phyloP scores from a whole-genome alignment of 2,797 vertebrate species.

The Pipistrellus kuhlii region DNA sequence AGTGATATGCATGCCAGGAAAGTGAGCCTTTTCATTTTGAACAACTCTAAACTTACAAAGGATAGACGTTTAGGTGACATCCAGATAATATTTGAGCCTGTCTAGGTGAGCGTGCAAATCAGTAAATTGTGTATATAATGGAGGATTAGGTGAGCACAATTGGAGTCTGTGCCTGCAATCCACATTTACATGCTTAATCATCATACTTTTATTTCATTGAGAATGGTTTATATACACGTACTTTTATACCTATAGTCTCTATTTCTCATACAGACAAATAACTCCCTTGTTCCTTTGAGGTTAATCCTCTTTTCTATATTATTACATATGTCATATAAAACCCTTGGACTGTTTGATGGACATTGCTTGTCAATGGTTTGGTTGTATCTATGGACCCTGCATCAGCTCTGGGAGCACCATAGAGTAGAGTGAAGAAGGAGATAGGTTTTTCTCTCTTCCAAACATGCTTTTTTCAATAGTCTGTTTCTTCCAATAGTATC shows the following conservation, averaged over 20 bases:
- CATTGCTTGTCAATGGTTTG: not conserved
- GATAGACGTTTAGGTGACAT: constrained; percentile 63
- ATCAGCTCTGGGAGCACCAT: not conserved
- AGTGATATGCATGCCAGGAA: not conserved
- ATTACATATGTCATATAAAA: constrained; percentile 15
- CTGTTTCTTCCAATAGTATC: not conserved
- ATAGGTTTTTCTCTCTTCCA: not conserved
- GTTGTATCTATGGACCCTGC: not conserved
- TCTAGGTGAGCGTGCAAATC: constrained; percentile 31
- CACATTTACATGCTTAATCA: constrained; percentile 34
- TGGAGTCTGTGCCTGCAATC: constrained; percentile 9
- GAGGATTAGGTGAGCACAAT: constrained; percentile 35
- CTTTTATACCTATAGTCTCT: constrained; percentile 3
- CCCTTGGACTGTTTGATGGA: not conserved
- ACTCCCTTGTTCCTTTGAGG: constrained; percentile 38
- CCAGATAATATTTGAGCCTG: constrained; percentile 51
- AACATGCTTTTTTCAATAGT: not conserved
- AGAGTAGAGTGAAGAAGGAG: not conserved
- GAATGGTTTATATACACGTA: constrained; percentile 1
- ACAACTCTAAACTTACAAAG: constrained; percentile 42
- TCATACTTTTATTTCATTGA: constrained; percentile 2
- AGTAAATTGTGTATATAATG: constrained; percentile 60
- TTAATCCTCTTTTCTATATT: constrained; percentile 49
- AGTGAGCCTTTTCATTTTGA: constrained; percentile 49
- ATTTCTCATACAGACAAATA: constrained; percentile 42